Evolutionary conservation across 2,888 invertebrate genomes (phyloP).

Genomic region (Trissolcus japonicus): DNA sequence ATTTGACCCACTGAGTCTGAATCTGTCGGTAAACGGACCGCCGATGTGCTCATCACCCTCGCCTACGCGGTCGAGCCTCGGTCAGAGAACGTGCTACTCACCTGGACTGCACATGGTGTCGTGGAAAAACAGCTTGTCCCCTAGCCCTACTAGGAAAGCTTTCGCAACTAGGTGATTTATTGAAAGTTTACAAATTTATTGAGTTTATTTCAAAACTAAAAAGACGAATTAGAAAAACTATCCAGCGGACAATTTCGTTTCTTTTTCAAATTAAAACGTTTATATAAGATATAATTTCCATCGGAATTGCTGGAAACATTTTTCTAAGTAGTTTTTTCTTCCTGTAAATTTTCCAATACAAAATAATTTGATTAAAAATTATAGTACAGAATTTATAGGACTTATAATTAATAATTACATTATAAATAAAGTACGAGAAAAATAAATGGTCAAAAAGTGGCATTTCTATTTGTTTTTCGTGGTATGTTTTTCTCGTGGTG

Average conservation of each 20-base stretch:
- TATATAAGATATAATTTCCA: neutral
- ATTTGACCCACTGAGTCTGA: constrained; percentile 75
- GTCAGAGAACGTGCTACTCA: constrained; percentile 79
- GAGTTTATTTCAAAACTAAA: constrained; percentile 7
- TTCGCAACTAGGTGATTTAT: constrained; percentile 81
- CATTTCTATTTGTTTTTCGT: neutral
- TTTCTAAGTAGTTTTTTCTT: too few relatives aligned
- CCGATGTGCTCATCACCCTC: constrained; percentile 80
- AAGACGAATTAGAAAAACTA: neutral
- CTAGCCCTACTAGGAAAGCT: constrained; percentile 90
- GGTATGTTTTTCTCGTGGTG: too few relatives aligned
- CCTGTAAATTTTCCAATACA: too few relatives aligned
- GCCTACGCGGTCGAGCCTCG: constrained; percentile 78
- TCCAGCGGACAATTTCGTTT: too few relatives aligned
- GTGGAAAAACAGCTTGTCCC: constrained; percentile 81
- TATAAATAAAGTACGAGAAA: too few relatives aligned
- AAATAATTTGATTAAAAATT: too few relatives aligned
- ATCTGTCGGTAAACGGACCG: constrained; percentile 75
- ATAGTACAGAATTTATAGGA: too few relatives aligned
- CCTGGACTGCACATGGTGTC: constrained; percentile 78
- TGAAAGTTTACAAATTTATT: constrained; percentile 11
- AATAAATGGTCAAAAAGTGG: neutral
- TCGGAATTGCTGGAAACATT: neutral
- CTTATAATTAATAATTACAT: too few relatives aligned
- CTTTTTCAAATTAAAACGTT: too few relatives aligned